Evolutionary conservation across 2,888 invertebrate species (phyloP).

Genomic region (Epirrhoe tristata): DNA sequence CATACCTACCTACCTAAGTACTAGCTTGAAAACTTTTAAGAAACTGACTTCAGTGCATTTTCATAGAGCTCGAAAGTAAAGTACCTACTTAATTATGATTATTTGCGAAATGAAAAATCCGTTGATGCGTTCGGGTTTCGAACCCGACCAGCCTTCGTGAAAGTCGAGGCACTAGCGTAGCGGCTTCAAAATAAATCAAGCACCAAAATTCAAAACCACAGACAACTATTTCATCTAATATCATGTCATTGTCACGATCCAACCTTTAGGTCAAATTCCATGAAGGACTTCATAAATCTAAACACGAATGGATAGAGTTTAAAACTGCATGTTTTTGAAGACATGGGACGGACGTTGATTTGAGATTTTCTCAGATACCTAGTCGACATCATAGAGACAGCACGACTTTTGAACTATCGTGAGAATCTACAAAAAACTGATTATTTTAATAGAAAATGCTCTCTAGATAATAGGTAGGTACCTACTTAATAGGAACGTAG

Average conservation of each 20-base stretch:
- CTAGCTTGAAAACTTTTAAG: no score
- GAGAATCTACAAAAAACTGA: neutral
- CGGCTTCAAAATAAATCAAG: neutral
- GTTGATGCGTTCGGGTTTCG: no score
- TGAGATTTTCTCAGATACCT: conserved; percentile 42
- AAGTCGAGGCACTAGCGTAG: no score
- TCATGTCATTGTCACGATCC: conserved; percentile 65
- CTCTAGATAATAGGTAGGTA: no score
- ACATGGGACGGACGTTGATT: conserved; percentile 47
- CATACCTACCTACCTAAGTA: no score
- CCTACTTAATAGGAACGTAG: no score
- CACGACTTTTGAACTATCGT: conserved; percentile 15
- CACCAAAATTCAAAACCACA: neutral
- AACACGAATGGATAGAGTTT: conserved; percentile 47
- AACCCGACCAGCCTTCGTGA: no score
- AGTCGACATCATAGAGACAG: neutral
- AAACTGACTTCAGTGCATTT: no score
- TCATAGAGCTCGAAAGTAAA: no score
- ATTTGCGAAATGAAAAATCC: no score
- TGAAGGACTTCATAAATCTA: conserved; percentile 37
- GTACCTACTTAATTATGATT: no score
- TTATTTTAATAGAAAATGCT: no score
- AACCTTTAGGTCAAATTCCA: conserved; percentile 49
- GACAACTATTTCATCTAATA: conserved; percentile 49
- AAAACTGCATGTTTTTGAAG: conserved; percentile 45